phyloP scores from a whole-genome alignment of 2,888 invertebrate genomes.

The Drosophila buzzatii region DNA sequence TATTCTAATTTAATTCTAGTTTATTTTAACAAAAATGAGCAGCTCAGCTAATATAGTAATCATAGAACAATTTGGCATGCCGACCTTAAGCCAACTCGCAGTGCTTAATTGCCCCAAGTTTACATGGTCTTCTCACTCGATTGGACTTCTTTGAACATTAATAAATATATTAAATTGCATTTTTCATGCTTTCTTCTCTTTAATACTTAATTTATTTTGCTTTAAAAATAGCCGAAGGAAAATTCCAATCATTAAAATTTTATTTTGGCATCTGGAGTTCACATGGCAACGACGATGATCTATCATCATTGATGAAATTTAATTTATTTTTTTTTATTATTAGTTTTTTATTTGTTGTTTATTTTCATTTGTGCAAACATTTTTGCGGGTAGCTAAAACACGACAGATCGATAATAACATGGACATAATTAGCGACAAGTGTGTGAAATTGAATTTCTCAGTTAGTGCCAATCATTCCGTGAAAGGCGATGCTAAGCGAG shows the following conservation, averaged over 20 bases:
- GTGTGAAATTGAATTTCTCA: slow-evolving; percentile 71
- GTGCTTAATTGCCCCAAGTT: slow-evolving; percentile 25
- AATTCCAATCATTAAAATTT: slow-evolving; percentile 15
- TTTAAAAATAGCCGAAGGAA: slow-evolving; percentile 17
- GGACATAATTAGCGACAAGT: slow-evolving; percentile 71
- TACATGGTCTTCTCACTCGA: slow-evolving; percentile 34
- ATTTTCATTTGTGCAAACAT: slow-evolving; percentile 36
- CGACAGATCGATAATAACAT: slow-evolving; percentile 58
- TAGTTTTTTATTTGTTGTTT: slow-evolving; percentile 10
- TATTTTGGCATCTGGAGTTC: slow-evolving; percentile 8
- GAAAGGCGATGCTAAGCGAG: slow-evolving; percentile 26
- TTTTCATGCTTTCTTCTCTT: slow-evolving; percentile 43
- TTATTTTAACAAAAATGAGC: too few relatives aligned
- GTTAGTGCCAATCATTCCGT: slow-evolving; percentile 41
- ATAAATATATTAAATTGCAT: slow-evolving; percentile 12
- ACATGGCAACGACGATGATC: slow-evolving; percentile 28
- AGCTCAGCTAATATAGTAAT: too few relatives aligned
- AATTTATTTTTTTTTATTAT: slow-evolving; percentile 18
- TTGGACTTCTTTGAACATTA: slow-evolving; percentile 16
- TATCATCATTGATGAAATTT: slow-evolving; percentile 51
- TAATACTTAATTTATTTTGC: slow-evolving; percentile 11
- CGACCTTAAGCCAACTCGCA: not conserved
- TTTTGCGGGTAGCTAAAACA: slow-evolving; percentile 33
- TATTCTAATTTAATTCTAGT: not conserved
- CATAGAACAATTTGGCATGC: not conserved